Conservation (phyloP, 1,140 invertebrate species). For the Drosophila nasuta region DNA sequence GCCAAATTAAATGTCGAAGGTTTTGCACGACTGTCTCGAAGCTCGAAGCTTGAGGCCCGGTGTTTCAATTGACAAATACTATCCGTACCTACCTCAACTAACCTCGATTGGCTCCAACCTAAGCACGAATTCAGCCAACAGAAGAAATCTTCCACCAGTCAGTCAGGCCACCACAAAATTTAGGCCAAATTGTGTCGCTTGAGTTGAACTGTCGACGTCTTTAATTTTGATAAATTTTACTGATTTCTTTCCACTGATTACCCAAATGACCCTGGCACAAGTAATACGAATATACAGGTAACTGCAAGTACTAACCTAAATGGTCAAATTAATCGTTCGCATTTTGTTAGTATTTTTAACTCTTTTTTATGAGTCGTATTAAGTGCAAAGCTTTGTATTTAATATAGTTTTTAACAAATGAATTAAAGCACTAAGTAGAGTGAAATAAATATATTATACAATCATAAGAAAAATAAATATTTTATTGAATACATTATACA, state of each 20-base stretch:
- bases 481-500: background rate
- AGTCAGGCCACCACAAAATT: conserved; percentile 55
- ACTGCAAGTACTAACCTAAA: conserved; percentile 33
- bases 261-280: conserved; percentile 46
- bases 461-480: background rate
- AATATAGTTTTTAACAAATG: background rate
- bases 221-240: conserved; percentile 70
- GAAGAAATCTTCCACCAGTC: conserved; percentile 59
- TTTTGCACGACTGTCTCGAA: conserved; percentile 76
- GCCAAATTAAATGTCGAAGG: conserved; percentile 82
- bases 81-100: conserved; percentile 53
- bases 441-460: background rate
- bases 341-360: conserved; percentile 9
- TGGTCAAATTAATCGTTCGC: conserved; percentile 31
- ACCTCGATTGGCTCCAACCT: conserved; percentile 43
- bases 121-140: conserved; percentile 63
- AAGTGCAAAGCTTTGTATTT: conserved; percentile 1
- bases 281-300: conserved; percentile 15
- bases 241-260: conserved; percentile 46
- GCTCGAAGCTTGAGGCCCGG: conserved; percentile 6
- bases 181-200: conserved; percentile 76
- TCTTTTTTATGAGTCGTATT: background rate
- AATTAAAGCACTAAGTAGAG: background rate
- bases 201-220: conserved; percentile 35
- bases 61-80: conserved; percentile 76